Conservation (phyloP, 2,113 vertebrate species). For the Anolis sagrei region DNA sequence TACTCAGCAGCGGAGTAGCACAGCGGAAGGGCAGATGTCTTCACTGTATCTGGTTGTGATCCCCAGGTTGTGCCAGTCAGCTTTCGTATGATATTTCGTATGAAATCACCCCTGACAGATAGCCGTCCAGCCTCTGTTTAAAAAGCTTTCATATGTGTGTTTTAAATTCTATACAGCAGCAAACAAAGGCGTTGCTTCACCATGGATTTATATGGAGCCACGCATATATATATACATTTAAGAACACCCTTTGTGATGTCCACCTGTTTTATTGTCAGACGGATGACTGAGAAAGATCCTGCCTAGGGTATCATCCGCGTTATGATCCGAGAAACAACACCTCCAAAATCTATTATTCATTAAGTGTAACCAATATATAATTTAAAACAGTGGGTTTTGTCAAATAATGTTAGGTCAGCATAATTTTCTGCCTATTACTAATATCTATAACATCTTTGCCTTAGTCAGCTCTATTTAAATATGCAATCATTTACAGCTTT, state of each 20-base stretch:
- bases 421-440: slow-evolving; percentile 99
- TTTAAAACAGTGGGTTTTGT: slow-evolving; percentile 99
- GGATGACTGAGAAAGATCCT: slow-evolving; percentile 77
- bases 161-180: not conserved
- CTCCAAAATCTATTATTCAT: slow-evolving; percentile 99
- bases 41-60: no score
- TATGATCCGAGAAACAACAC: slow-evolving; percentile 92
- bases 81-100: no score
- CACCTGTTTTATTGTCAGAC: slow-evolving; percentile 80
- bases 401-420: slow-evolving; percentile 99
- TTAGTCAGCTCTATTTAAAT: slow-evolving; percentile 99
- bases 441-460: slow-evolving; percentile 99
- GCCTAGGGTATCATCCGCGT: slow-evolving; percentile 88
- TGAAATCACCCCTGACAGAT: no score
- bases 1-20: no score
- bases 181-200: not conserved
- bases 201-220: not conserved
- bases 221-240: not conserved
- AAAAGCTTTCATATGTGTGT: not conserved
- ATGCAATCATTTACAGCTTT: slow-evolving; percentile 99
- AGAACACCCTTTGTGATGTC: slow-evolving; percentile 43
- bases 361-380: slow-evolving; percentile 99
- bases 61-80: no score
- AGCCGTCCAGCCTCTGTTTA: no score
- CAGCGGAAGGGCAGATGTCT: no score